A percentile compares a stretch with the other conserved stretches of the same genome.
Conservation (phyloP, 2,113 vertebrate genomes). For the Megaceryle maxima region DNA sequence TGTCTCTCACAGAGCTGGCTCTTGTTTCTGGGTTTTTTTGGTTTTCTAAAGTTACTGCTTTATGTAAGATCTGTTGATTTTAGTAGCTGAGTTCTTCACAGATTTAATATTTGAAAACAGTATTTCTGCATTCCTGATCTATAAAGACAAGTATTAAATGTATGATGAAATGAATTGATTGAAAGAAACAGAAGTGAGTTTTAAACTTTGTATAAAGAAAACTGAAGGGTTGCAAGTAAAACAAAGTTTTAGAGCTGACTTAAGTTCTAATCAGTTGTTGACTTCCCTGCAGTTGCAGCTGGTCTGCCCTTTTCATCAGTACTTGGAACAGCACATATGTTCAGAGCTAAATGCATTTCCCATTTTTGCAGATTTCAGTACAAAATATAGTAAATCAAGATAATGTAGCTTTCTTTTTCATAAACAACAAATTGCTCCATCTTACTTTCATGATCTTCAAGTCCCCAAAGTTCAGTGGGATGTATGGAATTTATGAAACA, state of each 20-base stretch:
- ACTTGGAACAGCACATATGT: neutral
- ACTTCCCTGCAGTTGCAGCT: neutral
- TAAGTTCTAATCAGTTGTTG: neutral
- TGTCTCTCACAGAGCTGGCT: neutral
- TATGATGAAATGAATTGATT: neutral
- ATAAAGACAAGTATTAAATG: neutral
- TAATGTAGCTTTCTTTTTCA: neutral
- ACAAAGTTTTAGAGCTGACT: neutral
- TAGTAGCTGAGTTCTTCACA: neutral
- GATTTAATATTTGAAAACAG: neutral
- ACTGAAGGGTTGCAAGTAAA: neutral
- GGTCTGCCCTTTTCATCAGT: fast-evolving
- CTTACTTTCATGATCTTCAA: neutral
- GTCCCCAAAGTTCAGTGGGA: neutral
- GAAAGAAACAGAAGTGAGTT: neutral
- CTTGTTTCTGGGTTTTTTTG: neutral
- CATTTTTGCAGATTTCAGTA: neutral
- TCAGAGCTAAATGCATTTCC: neutral
- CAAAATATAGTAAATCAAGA: neutral
- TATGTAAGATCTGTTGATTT: neutral
- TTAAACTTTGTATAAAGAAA: neutral
- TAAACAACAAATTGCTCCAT: neutral
- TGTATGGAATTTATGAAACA: neutral
- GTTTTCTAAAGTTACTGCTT: neutral
- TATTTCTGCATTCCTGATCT: neutral